Conservation (phyloP, 2,888 invertebrate species). For the Cheilosia variabilis region DNA sequence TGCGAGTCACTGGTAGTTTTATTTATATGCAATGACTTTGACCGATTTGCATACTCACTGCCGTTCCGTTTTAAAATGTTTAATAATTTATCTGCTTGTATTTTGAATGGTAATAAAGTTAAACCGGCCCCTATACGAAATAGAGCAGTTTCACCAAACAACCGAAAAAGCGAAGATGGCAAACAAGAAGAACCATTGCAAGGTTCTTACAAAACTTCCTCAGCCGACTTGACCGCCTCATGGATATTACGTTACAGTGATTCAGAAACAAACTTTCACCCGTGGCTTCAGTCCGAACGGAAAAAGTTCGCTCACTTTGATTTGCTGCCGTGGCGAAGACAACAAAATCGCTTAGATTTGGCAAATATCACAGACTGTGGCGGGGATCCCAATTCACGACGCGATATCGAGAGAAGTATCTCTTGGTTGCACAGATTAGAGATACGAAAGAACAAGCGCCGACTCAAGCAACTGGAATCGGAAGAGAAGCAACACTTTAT, state of each 20-base stretch:
- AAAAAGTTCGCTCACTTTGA: constrained; percentile 82
- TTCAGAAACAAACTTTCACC: constrained; percentile 81
- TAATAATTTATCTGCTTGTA: constrained; percentile 39
- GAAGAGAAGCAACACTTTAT: constrained; percentile 84
- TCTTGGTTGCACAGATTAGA: constrained; percentile 80
- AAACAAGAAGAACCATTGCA: constrained; percentile 44
- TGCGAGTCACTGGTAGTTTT: neutral
- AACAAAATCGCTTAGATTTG: constrained; percentile 79
- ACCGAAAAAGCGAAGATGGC: constrained; percentile 60
- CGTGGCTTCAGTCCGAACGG: constrained; percentile 79
- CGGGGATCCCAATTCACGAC: constrained; percentile 63
- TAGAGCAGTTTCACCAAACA: constrained; percentile 70
- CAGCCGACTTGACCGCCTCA: constrained; percentile 75
- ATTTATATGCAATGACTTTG: constrained; percentile 30
- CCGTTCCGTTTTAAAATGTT: constrained; percentile 48
- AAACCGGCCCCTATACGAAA: constrained; percentile 62
- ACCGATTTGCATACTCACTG: neutral
- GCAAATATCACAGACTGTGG: constrained; percentile 79
- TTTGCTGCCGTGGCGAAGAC: constrained; percentile 82
- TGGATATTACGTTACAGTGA: constrained; percentile 82
- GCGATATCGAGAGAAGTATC: constrained; percentile 43
- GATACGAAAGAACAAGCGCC: constrained; percentile 80
- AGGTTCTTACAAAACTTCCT: constrained; percentile 53
- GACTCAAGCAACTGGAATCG: constrained; percentile 81
- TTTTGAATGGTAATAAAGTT: constrained; percentile 41